Base-by-base conservation (phyloP, 1,140 invertebrate genomes). In the Cardiocondyla obscurior region DNA sequence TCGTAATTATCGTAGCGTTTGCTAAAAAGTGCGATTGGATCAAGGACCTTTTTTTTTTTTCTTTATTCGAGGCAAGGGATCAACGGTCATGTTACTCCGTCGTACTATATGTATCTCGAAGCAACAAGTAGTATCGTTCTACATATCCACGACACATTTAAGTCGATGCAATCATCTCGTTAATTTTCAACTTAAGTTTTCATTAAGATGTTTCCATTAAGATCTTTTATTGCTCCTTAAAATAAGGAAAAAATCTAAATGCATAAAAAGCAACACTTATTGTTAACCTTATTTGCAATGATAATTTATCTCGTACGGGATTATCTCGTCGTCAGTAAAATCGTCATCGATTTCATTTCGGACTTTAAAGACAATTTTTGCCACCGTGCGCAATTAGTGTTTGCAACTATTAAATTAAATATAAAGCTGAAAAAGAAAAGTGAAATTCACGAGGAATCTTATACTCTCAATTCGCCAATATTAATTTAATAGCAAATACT, bases 121-220 rank as follows among this genome's bases (percentile, higher is more conserved):
- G 86, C 87, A 88, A 88, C 87, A 88, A 88, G 87, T 88, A 88
- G 86, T 72, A 88, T 85, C 77, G 33, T 44, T 28, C 72, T 49
- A 42, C n/a, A 44, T 67, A 57, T 25, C 73, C 62, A 69, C 74
- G 86, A 83, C 86, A 85, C 83, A 85, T 81, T 85, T 88, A 88
- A 88, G 39, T 83, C 79, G 72, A 83, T 62, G 46, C 53, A 76
- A 33, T 76, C 16, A 12, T 49, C 70, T 85, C 25, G 73, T 88
- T 88, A 85, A 85, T 55, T 49, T 73, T 46, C 42, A 33, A 69
- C 46, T 46, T n/a, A n/a, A n/a, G n/a, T n/a, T n/a, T 85, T 36
- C 46, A n/a, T 19, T n/a, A n/a, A n/a, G n/a, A 22, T 10, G 25
- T 49, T 39, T 60, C 22, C 7, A 8, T 58, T 42, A n/a, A n/a